phyloP scores from a whole-genome alignment of 2,113 vertebrate species.

The Antechinus stuartii region DNA sequence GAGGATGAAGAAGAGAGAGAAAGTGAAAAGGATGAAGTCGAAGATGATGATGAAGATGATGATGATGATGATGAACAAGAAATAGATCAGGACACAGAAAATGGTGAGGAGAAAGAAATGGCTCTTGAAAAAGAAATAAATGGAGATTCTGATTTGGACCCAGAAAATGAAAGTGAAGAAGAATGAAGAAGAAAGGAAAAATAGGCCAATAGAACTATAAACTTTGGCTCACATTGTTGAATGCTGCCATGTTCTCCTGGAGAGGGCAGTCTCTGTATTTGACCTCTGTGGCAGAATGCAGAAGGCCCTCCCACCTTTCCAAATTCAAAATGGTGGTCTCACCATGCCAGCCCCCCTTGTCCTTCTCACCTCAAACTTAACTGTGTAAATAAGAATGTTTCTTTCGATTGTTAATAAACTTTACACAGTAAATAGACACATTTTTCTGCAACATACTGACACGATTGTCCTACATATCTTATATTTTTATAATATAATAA shows the following conservation, averaged over 20 bases:
- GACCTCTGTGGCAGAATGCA: constrained; percentile 68
- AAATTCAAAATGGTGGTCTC: constrained; percentile 73
- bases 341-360: constrained; percentile 79
- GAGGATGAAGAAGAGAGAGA: constrained; percentile 85
- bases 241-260: constrained; percentile 69
- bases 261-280: constrained; percentile 55
- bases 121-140: constrained; percentile 92
- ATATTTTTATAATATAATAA: constrained; percentile 77
- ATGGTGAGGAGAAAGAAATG: constrained; percentile 84
- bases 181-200: constrained; percentile 86
- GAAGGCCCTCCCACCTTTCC: constrained; percentile 73
- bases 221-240: constrained; percentile 75
- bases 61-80: constrained; percentile 65
- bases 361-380: constrained; percentile 77
- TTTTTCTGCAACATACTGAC: constrained; percentile 79
- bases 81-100: constrained; percentile 76
- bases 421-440: constrained; percentile 80
- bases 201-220: constrained; percentile 58
- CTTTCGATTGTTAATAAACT: constrained; percentile 81
- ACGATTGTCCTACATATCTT: constrained; percentile 75
- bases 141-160: constrained; percentile 95
- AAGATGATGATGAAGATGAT: constrained; percentile 78
- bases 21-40: constrained; percentile 69
- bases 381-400: constrained; percentile 81
- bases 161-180: constrained; percentile 96